Conservation (phyloP, 2,797 vertebrate genomes). For the Notamacropus eugenii region DNA sequence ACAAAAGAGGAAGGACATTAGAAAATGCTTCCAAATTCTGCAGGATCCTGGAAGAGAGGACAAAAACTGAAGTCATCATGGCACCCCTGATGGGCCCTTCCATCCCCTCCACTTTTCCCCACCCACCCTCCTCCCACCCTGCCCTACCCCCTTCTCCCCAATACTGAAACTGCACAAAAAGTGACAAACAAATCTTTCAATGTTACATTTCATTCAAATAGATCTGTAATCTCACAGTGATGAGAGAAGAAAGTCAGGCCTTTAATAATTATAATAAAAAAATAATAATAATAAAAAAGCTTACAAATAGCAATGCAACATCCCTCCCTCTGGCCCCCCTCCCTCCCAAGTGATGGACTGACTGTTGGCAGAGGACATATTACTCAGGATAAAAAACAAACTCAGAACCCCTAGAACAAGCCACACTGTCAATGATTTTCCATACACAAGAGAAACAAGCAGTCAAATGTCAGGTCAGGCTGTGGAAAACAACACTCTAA, state of each 20-base stretch:
- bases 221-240: constrained; percentile 87
- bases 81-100: constrained; percentile 56
- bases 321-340: constrained; percentile 62
- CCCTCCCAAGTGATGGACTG: constrained; percentile 83
- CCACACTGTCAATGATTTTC: constrained; percentile 84
- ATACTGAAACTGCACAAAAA: constrained; percentile 85
- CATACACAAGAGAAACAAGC: constrained; percentile 85
- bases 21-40: constrained; percentile 72
- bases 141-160: constrained; percentile 73
- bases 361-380: constrained; percentile 84
- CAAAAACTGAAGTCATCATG: constrained; percentile 70
- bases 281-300: constrained; percentile 86
- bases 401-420: constrained; percentile 79
- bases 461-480: constrained; percentile 80
- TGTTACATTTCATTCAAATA: constrained; percentile 84
- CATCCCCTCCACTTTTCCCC: constrained; percentile 63
- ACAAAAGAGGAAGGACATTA: constrained; percentile 69
- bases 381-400: constrained; percentile 80
- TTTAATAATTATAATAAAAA: constrained; percentile 90
- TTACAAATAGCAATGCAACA: constrained; percentile 87
- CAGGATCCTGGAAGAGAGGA: constrained; percentile 72
- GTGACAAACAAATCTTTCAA: constrained; percentile 81
- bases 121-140: background rate
- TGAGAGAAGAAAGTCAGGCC: constrained; percentile 86
- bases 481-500: constrained; percentile 85